Conservation (phyloP, 1,140 invertebrate genomes). For the Bombus soroeensis region DNA sequence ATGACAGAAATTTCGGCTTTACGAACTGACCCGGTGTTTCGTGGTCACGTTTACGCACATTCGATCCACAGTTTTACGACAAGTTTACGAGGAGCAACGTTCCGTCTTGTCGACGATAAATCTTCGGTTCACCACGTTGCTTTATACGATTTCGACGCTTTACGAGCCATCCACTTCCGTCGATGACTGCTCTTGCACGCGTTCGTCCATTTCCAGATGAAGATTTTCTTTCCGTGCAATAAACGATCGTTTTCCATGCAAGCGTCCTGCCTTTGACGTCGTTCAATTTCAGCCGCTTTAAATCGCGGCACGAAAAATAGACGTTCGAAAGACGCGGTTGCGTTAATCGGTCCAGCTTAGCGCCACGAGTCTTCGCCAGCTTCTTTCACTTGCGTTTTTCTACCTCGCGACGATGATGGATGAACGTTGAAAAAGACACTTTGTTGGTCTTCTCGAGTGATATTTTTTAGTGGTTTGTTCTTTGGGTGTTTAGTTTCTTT, state of each 20-base stretch:
- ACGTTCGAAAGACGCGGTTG: not conserved
- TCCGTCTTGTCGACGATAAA: slow-evolving; percentile 53
- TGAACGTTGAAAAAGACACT: not conserved
- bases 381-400: too few relatives aligned
- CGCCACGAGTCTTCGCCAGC: too few relatives aligned
- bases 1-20: slow-evolving; percentile 18
- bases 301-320: not conserved
- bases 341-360: not conserved
- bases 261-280: not conserved
- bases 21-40: not conserved
- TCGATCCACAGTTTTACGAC: slow-evolving; percentile 23
- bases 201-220: slow-evolving; percentile 5
- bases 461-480: not conserved
- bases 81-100: slow-evolving; percentile 24
- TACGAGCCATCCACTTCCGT: slow-evolving; percentile 43
- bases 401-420: not conserved
- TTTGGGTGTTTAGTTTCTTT: not conserved
- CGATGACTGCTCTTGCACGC: not conserved
- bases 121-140: not conserved
- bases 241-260: not conserved
- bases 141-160: slow-evolving; percentile 6
- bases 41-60: not conserved
- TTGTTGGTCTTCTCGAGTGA: not conserved
- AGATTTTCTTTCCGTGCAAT: slow-evolving; percentile 3
- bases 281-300: not conserved